Percentiles rank a stretch among this genome's conserved stretches.
These are phyloP conservation scores for Platysteira castanea DNA, from an alignment of 2,113 vertebrate species.

Conservation along the genomic window DNA sequence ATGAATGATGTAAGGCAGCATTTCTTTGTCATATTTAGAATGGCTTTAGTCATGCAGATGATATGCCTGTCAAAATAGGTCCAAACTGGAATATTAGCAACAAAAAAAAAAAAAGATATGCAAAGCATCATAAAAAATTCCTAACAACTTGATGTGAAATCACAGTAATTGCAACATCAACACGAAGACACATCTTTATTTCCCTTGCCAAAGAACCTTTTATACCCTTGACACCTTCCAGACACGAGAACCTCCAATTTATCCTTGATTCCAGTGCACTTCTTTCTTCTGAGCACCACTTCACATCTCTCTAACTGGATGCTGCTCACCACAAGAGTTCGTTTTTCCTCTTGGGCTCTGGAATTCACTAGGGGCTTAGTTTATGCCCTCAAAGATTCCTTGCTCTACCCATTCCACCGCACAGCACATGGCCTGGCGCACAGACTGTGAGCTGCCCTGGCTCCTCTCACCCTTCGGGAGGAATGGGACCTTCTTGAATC, in stretches of 20 bases:
- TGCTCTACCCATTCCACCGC: neutral
- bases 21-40: neutral
- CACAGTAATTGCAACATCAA: neutral
- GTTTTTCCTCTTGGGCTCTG: neutral
- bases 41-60: neutral
- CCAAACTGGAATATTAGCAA: neutral
- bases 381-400: neutral
- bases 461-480: neutral
- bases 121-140: neutral
- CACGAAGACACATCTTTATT: neutral
- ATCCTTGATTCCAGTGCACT: neutral
- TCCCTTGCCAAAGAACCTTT: neutral
- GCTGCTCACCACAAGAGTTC: neutral
- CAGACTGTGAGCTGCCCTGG: neutral
- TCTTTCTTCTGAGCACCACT: neutral
- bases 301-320: neutral
- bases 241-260: neutral
- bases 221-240: neutral
- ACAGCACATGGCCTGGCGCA: rapidly evolving
- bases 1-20: neutral
- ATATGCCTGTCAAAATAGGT: neutral
- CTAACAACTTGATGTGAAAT: neutral
- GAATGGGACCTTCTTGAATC: neutral
- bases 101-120: neutral
- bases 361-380: neutral